These are phyloP conservation scores for Polypedilum vanderplanki DNA, from an alignment of 1,140 invertebrate genomes.

Conservation along the genomic window DNA sequence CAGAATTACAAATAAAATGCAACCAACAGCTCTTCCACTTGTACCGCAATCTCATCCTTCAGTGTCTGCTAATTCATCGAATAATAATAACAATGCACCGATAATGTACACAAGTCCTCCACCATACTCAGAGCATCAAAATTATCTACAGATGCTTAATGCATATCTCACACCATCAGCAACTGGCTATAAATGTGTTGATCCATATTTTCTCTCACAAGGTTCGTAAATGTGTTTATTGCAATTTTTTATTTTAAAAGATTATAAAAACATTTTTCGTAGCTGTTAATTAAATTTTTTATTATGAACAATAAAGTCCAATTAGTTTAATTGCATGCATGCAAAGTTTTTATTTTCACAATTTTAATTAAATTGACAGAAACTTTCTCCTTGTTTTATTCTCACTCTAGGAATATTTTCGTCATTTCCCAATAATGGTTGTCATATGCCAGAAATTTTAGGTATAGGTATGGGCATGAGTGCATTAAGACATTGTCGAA, in stretches of 20 bases:
- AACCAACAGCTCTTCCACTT: not conserved
- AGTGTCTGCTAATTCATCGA: conserved; percentile 39
- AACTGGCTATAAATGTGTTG: conserved; percentile 55
- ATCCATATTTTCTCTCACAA: conserved; percentile 61
- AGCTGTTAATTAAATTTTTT: conserved; percentile 31
- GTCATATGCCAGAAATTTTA: conserved; percentile 42
- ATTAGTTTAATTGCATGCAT: conserved; percentile 2
- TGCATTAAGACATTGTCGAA: conserved; percentile 79
- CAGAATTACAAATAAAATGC: not conserved
- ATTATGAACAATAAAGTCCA: conserved; percentile 26
- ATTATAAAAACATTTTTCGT: not conserved
- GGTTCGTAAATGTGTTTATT: conserved; percentile 42
- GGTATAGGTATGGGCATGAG: conserved; percentile 54
- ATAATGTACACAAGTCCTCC: conserved; percentile 44
- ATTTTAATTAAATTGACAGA: not conserved
- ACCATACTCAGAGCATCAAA: conserved; percentile 45
- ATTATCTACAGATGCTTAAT: conserved; percentile 57
- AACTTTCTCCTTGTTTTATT: conserved; percentile 31
- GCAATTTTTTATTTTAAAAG: not conserved
- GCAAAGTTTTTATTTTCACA: not conserved
- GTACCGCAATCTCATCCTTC: not conserved
- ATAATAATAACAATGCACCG: conserved; percentile 34
- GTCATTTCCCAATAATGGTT: conserved; percentile 55
- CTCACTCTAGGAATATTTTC: conserved; percentile 58
- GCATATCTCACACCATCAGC: conserved; percentile 54